These are phyloP conservation scores for Tipula confusa DNA, from an alignment of 2,888 invertebrate genomes.

Conservation along the genomic window DNA sequence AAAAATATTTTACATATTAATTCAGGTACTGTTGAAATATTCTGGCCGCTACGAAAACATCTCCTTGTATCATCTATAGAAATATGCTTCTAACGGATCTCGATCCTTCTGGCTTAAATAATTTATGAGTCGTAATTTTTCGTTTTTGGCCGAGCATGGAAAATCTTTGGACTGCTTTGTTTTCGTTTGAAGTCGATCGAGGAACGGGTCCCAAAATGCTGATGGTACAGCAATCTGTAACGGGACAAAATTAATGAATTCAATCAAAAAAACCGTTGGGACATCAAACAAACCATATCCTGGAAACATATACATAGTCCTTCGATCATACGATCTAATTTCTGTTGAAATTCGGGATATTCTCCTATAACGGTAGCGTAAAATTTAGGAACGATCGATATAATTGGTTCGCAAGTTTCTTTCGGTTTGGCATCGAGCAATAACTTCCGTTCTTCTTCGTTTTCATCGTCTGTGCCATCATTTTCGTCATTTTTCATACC, in stretches of 20 bases:
- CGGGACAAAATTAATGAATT: not conserved
- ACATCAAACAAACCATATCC: not conserved
- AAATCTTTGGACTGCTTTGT: not conserved
- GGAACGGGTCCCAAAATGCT: not conserved
- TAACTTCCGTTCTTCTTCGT: not conserved
- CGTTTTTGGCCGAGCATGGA: not conserved
- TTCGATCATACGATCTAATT: slow-evolving; percentile 3
- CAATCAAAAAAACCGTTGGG: not conserved
- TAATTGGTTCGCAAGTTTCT: not conserved
- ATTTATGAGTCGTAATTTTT: not conserved
- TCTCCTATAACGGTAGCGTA: not conserved
- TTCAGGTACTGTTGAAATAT: not conserved
- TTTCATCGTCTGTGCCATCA: not conserved
- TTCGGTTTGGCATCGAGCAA: not conserved
- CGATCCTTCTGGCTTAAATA: not conserved
- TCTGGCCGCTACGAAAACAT: not conserved
- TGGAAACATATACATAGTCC: slow-evolving; percentile 8
- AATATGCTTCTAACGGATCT: not conserved
- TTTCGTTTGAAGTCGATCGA: not conserved
- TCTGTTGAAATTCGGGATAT: not conserved
- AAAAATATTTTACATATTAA: not conserved
- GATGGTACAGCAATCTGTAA: slow-evolving; percentile 26
- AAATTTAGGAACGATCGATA: slow-evolving; percentile 27
- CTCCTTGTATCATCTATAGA: slow-evolving; percentile 25
- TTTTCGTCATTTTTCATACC: not conserved